Conservation (phyloP, 2,113 vertebrate species). For the Fukomys damarensis region DNA sequence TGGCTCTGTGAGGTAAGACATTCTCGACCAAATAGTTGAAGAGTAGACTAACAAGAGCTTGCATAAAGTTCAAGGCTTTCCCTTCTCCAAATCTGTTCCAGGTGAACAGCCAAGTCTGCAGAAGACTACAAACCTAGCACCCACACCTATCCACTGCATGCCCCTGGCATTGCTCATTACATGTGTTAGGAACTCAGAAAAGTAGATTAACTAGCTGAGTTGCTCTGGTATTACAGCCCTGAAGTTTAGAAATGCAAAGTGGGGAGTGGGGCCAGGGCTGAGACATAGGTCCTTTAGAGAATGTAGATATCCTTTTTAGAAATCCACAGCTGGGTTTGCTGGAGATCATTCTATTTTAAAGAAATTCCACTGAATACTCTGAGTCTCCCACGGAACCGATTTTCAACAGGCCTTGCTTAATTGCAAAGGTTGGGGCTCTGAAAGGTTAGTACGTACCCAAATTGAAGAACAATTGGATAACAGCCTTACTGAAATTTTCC, state of each 20-base stretch:
- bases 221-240: background rate
- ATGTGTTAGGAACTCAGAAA: background rate
- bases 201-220: background rate
- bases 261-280: background rate
- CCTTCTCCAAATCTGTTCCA: background rate
- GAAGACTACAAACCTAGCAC: background rate
- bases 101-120: background rate
- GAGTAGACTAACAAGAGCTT: slow-evolving; percentile 41
- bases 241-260: background rate
- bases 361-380: background rate
- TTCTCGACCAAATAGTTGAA: slow-evolving; percentile 54
- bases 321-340: background rate
- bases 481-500: slow-evolving; percentile 87
- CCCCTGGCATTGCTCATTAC: background rate
- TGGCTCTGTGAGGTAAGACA: slow-evolving; percentile 15
- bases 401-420: background rate
- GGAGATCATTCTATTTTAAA: slow-evolving; percentile 6
- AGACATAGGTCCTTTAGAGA: background rate
- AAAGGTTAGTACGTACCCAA: slow-evolving; percentile 33
- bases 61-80: slow-evolving; percentile 27
- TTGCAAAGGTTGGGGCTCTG: background rate
- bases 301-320: background rate
- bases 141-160: background rate
- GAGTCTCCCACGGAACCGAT: background rate
- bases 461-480: slow-evolving; percentile 55